Percentiles rank a stretch among this genome's conserved stretches.
Evolutionary conservation across 1,140 invertebrate genomes (phyloP).

Genomic region (Zaprionus vittiger): DNA sequence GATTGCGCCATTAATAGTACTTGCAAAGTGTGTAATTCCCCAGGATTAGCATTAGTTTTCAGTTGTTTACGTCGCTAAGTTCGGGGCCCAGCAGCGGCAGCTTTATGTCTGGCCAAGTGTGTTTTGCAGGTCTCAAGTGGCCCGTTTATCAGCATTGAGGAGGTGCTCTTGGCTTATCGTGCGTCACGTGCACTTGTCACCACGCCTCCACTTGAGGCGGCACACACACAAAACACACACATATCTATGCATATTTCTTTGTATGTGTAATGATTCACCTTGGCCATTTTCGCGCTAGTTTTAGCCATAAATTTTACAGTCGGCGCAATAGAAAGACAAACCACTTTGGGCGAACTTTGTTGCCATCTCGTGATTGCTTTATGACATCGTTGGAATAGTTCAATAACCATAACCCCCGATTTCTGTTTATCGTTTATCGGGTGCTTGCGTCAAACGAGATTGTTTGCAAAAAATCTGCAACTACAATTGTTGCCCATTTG

Average conservation of each 20-base stretch:
- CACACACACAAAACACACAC: constrained; percentile 16
- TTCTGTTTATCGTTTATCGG: not conserved
- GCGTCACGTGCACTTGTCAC: constrained; percentile 64
- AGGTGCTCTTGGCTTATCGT: constrained; percentile 47
- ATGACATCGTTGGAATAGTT: not conserved
- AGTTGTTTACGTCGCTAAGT: not conserved
- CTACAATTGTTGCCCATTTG: not conserved
- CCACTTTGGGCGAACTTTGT: constrained; percentile 11
- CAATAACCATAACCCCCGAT: not conserved
- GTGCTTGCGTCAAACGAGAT: not conserved
- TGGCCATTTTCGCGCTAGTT: constrained; percentile 12
- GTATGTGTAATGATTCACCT: constrained; percentile 5
- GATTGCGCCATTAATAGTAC: constrained; percentile 11
- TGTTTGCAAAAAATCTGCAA: not conserved
- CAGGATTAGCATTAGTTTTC: constrained; percentile 52
- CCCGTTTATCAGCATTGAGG: constrained; percentile 60
- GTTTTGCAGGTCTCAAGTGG: constrained; percentile 56
- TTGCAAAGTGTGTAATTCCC: constrained; percentile 27
- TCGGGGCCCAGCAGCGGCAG: constrained; percentile 12
- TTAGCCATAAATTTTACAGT: constrained; percentile 9
- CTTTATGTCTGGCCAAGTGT: constrained; percentile 55
- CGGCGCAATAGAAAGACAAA: constrained; percentile 37
- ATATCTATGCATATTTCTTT: not conserved
- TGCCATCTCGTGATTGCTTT: constrained; percentile 37
- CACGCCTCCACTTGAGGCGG: constrained; percentile 26